Evolutionary conservation across 1,140 invertebrate species (phyloP).

Genomic region (Magallana gigas): DNA sequence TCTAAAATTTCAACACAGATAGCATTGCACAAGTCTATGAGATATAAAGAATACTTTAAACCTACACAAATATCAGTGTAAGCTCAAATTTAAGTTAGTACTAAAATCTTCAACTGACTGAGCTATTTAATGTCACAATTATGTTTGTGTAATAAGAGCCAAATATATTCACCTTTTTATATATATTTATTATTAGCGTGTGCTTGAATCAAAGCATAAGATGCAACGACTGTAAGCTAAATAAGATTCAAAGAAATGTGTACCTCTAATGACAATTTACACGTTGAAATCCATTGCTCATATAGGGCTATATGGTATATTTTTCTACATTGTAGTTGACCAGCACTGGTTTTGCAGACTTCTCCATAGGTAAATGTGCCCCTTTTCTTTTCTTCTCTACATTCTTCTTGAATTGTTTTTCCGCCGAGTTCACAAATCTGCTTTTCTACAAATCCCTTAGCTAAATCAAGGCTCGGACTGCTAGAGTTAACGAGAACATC

Average conservation of each 20-base stretch:
- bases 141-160: no score
- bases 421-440: neutral
- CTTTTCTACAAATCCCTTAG: neutral
- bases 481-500: conserved; percentile 21
- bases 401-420: conserved; percentile 15
- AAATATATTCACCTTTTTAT: no score
- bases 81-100: no score
- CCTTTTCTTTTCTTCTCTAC: neutral
- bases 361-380: neutral
- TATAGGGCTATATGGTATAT: conserved; percentile 5
- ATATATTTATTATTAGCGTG: no score
- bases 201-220: no score
- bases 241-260: no score
- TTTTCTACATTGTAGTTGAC: neutral
- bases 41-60: no score
- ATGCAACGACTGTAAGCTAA: no score
- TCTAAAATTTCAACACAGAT: neutral
- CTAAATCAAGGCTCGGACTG: neutral
- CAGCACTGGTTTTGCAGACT: neutral
- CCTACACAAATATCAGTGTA: no score
- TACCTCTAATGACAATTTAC: conserved; percentile 6
- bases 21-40: no score
- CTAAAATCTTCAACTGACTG: no score
- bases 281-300: neutral
- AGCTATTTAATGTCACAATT: no score